A percentile compares a stretch with the other conserved stretches of the same genome.
Conservation (phyloP, 2,113 vertebrate species). For the Pterocles orientalis region DNA sequence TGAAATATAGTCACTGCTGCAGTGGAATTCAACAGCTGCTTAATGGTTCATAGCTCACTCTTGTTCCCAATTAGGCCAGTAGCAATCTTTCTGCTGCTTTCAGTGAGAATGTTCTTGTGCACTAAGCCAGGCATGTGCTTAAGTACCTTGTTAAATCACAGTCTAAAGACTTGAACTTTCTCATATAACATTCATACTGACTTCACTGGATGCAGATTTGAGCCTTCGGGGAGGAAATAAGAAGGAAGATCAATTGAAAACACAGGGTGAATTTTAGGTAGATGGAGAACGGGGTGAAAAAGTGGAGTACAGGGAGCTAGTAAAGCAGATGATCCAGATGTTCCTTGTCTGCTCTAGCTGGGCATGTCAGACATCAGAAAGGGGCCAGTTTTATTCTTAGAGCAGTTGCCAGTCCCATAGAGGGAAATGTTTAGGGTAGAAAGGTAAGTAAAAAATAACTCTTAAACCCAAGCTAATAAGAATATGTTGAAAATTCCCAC, state of each 20-base stretch:
- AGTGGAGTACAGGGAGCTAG: background rate
- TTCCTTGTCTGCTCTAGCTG: background rate
- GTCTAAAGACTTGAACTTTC: conserved; percentile 38
- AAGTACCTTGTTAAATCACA: conserved; percentile 50
- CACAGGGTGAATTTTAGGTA: background rate
- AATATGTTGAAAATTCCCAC: background rate
- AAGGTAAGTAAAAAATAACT: background rate
- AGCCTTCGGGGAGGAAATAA: conserved; percentile 13
- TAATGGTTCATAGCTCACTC: background rate
- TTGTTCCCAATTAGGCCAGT: conserved; percentile 31
- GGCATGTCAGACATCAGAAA: background rate
- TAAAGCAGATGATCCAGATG: conserved; percentile 13
- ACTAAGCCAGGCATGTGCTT: conserved; percentile 13
- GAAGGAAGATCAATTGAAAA: conserved; percentile 22
- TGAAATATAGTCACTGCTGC: background rate
- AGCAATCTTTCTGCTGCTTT: conserved; percentile 32
- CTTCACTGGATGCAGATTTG: conserved; percentile 22
- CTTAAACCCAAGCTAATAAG: background rate
- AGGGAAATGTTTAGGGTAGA: background rate
- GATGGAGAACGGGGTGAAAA: conserved; percentile 1
- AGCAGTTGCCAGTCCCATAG: background rate
- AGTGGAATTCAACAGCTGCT: conserved; percentile 22
- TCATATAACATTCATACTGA: conserved; percentile 11
- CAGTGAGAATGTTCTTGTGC: background rate
- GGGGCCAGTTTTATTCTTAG: background rate